Conservation (phyloP, 2,797 vertebrate genomes). For the Labroides dimidiatus region DNA sequence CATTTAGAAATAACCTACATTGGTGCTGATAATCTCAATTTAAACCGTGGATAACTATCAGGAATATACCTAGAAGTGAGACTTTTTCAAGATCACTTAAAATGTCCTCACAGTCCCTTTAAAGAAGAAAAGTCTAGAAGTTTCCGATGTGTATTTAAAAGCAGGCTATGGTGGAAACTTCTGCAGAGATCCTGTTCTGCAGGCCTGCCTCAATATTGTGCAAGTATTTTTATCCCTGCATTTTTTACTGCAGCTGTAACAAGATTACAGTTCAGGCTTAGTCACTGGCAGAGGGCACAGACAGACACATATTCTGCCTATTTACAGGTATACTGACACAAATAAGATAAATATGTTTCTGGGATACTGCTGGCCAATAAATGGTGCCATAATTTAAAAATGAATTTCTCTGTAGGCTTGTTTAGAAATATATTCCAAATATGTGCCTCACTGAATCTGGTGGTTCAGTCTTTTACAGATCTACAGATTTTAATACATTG, state of each 20-base stretch:
- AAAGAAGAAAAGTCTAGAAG: constrained; percentile 6
- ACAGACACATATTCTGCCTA: constrained; percentile 29
- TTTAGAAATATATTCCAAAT: constrained; percentile 8
- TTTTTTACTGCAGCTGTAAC: constrained; percentile 34
- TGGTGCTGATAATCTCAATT: too few relatives aligned
- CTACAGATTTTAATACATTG: not conserved
- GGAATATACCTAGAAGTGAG: too few relatives aligned
- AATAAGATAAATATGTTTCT: constrained; percentile 21
- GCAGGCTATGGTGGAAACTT: constrained; percentile 32
- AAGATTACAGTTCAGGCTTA: constrained; percentile 52
- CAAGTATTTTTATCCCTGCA: constrained; percentile 29
- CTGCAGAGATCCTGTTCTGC: constrained; percentile 34
- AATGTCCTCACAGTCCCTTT: too few relatives aligned
- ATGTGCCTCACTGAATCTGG: not conserved
- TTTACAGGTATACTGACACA: constrained; percentile 45
- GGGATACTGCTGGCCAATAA: constrained; percentile 8
- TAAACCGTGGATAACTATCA: too few relatives aligned
- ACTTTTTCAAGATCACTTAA: too few relatives aligned
- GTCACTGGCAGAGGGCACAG: constrained; percentile 35
- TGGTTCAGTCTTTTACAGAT: not conserved
- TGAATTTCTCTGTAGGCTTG: constrained; percentile 1
- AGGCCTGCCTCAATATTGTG: constrained; percentile 37
- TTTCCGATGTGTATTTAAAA: not conserved
- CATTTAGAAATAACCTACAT: too few relatives aligned
- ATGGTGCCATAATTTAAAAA: constrained; percentile 10